These are phyloP conservation scores for Urosaurus nigricauda DNA, from an alignment of 2,797 vertebrate genomes.

Conservation along the genomic window DNA sequence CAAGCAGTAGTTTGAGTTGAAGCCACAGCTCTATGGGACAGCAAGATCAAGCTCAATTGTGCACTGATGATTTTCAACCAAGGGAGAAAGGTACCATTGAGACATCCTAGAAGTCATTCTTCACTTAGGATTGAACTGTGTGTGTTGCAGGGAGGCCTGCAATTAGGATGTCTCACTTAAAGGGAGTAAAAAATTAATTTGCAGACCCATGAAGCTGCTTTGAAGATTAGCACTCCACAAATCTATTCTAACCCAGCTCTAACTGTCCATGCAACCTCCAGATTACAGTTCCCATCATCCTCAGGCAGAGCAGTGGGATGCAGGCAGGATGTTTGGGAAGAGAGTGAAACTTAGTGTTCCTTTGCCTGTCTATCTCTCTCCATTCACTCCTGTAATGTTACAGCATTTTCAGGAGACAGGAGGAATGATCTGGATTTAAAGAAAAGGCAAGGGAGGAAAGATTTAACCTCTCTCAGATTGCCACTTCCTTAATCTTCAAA, in stretches of 20 bases:
- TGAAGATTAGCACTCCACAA: not conserved
- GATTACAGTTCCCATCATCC: too few relatives aligned
- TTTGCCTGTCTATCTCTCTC: not conserved
- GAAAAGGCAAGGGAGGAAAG: not conserved
- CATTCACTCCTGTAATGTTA: not conserved
- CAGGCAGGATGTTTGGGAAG: not conserved
- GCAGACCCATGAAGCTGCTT: not conserved
- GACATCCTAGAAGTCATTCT: not conserved
- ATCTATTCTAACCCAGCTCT: not conserved
- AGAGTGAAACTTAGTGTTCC: not conserved
- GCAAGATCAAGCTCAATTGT: too few relatives aligned
- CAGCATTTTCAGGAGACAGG: not conserved
- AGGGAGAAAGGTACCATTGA: not conserved
- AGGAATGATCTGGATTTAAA: not conserved
- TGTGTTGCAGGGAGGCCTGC: not conserved
- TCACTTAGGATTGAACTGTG: not conserved
- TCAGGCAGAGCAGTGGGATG: too few relatives aligned
- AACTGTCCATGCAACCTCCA: too few relatives aligned
- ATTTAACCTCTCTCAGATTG: not conserved
- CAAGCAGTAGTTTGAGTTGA: not conserved
- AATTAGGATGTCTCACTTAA: not conserved
- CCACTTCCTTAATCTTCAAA: not conserved
- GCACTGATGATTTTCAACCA: not conserved
- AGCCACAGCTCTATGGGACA: not conserved
- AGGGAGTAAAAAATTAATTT: not conserved